Percentiles rank a stretch among this genome's conserved stretches.
Conservation (phyloP, 2,113 vertebrate genomes). For the Dasyornis broadbenti region DNA sequence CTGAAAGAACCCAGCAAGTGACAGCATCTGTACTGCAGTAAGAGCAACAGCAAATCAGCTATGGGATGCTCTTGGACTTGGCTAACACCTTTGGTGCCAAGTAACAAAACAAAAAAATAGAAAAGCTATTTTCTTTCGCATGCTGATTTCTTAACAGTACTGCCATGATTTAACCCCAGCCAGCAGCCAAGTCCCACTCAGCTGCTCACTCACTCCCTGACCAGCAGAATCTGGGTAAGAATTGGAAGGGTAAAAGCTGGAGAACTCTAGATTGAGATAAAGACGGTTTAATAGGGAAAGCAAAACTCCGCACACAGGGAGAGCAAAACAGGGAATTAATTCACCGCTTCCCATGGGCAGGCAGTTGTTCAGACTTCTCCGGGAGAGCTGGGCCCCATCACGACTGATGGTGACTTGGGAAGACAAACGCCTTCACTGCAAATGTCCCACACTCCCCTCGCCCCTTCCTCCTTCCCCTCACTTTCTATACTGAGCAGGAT, state of each 20-base stretch:
- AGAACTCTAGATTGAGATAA: neutral
- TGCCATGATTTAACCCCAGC: neutral
- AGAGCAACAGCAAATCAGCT: neutral
- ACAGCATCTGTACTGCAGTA: neutral
- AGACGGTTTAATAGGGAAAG: neutral
- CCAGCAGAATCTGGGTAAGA: neutral
- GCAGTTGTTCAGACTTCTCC: neutral
- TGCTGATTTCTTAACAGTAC: neutral
- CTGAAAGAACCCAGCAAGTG: neutral
- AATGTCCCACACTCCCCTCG: too few relatives aligned
- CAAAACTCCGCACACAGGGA: neutral
- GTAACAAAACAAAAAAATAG: neutral
- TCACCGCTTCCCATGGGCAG: neutral
- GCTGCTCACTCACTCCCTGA: neutral
- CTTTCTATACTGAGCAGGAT: neutral
- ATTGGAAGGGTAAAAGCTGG: neutral
- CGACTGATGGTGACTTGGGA: neutral
- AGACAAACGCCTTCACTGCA: neutral
- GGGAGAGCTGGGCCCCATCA: neutral
- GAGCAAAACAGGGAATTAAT: neutral
- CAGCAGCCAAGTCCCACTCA: neutral
- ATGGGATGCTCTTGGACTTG: neutral
- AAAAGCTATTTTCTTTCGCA: neutral
- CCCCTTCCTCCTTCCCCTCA: neutral
- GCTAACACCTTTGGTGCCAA: neutral